These are phyloP conservation scores for Macrosoma leucophasiata DNA, from an alignment of 2,888 invertebrate genomes.

Conservation along the genomic window DNA sequence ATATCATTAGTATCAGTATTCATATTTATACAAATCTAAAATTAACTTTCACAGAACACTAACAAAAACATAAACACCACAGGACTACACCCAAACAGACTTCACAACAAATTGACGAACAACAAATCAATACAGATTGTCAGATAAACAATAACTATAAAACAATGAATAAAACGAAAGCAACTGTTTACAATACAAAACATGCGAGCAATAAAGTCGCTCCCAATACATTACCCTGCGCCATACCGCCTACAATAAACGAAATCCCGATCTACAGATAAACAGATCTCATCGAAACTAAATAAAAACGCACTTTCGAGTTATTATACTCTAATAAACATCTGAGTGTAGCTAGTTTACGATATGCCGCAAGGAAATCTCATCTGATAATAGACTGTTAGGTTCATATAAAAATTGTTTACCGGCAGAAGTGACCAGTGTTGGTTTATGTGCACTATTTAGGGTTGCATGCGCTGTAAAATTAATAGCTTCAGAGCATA, in stretches of 20 bases:
- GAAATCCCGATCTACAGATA: conserved; percentile 52
- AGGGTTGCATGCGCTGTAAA: conserved; percentile 26
- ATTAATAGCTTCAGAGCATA: too few relatives aligned
- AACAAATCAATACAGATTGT: too few relatives aligned
- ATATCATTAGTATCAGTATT: too few relatives aligned
- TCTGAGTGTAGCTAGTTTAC: conserved; percentile 32
- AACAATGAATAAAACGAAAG: too few relatives aligned
- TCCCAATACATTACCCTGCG: conserved; percentile 33
- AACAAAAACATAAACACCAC: too few relatives aligned
- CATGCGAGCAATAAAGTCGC: conserved; percentile 22
- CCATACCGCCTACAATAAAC: conserved; percentile 33
- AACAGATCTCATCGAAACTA: conserved; percentile 57
- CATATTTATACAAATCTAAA: too few relatives aligned
- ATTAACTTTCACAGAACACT: too few relatives aligned
- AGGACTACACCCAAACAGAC: too few relatives aligned
- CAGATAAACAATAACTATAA: too few relatives aligned
- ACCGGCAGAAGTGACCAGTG: conserved; percentile 35
- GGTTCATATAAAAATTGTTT: conserved; percentile 55
- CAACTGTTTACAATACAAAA: too few relatives aligned
- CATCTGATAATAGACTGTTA: conserved; percentile 50
- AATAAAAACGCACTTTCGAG: conserved; percentile 59
- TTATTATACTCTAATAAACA: conserved; percentile 66
- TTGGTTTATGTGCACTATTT: conserved; percentile 26
- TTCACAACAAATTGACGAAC: too few relatives aligned
- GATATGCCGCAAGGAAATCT: conserved; percentile 42